Evolutionary conservation across 1,140 invertebrate species (phyloP).

Genomic region (Eriocheir sinensis): DNA sequence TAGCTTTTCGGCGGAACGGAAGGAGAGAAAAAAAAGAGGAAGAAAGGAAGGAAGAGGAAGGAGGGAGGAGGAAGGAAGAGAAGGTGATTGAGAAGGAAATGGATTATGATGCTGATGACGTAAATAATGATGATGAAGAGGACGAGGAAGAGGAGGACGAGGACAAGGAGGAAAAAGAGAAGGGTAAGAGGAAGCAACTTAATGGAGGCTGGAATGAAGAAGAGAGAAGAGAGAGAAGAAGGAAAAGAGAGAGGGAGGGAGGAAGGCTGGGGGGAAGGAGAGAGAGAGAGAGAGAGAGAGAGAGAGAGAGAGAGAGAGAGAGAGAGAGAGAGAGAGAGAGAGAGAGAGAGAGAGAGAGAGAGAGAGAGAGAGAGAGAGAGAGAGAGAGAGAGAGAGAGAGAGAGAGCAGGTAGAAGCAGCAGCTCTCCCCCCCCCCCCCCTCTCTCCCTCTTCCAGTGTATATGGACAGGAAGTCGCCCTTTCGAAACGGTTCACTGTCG

Average conservation of each 20-base stretch:
- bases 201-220: background rate
- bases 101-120: background rate
- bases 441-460: background rate
- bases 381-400: background rate
- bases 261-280: background rate
- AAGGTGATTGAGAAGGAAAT: background rate
- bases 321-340: conserved; percentile 20
- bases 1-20: too few relatives aligned
- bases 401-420: background rate
- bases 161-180: background rate
- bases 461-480: background rate
- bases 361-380: conserved; percentile 31
- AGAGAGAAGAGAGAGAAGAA: background rate
- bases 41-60: background rate
- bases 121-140: background rate
- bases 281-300: conserved; percentile 42
- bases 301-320: conserved; percentile 40
- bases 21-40: background rate
- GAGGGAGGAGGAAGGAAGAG: background rate
- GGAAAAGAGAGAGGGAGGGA: background rate
- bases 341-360: background rate
- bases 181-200: background rate
- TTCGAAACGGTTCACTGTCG: background rate
- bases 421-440: background rate
- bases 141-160: background rate